A percentile compares a stretch with the other conserved stretches of the same genome.
Conservation (phyloP, 2,113 vertebrate species). For the Poeciliopsis turrubarensis region DNA sequence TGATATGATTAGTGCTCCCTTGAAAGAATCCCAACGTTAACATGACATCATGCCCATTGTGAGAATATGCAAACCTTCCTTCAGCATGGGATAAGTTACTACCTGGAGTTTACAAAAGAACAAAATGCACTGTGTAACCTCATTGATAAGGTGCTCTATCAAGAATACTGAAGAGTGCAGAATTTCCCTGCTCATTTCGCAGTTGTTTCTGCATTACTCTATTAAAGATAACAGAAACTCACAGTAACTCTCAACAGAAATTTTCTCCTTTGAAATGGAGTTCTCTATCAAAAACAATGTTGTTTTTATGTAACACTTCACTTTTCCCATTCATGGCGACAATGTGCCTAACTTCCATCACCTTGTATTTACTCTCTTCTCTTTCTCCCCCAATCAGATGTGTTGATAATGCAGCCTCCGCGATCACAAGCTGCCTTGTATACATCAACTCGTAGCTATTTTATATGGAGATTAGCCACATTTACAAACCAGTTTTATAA, state of each 20-base stretch:
- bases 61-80: neutral
- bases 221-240: slow-evolving; percentile 17
- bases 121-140: neutral
- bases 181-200: slow-evolving; percentile 16
- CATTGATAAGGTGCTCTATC: neutral
- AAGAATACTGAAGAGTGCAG: neutral
- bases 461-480: slow-evolving; percentile 15
- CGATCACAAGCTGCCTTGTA: slow-evolving; percentile 22
- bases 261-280: slow-evolving; percentile 48
- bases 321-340: neutral
- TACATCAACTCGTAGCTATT: slow-evolving; percentile 16
- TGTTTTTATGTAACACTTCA: slow-evolving; percentile 38
- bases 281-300: slow-evolving; percentile 16
- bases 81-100: neutral
- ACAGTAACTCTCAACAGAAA: slow-evolving; percentile 13
- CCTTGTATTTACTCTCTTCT: slow-evolving; percentile 1
- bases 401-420: slow-evolving; percentile 11
- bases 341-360: slow-evolving; percentile 35
- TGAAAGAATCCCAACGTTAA: neutral
- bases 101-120: neutral
- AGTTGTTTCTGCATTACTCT: slow-evolving; percentile 33
- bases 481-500: slow-evolving; percentile 4
- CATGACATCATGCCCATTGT: neutral
- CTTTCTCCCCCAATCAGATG: neutral
- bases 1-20: too few relatives aligned